Percentiles rank a stretch among this genome's conserved stretches.
These are phyloP conservation scores for Aeoliscus strigatus DNA, from an alignment of 2,797 vertebrate species.

Conservation along the genomic window DNA sequence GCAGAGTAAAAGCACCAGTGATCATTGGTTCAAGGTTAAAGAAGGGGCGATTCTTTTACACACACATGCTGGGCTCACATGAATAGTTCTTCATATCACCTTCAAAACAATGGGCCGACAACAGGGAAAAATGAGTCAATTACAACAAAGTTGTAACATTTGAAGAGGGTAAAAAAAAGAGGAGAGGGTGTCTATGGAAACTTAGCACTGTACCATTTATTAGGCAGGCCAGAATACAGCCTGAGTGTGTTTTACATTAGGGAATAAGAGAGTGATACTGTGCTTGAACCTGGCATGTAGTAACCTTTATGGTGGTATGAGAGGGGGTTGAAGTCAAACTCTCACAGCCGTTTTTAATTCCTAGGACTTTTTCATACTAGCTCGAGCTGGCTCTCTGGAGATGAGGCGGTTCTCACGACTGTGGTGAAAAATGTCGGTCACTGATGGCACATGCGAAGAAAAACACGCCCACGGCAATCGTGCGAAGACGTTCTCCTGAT, in stretches of 20 bases:
- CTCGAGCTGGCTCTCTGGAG: constrained; percentile 38
- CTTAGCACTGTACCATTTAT: constrained; percentile 34
- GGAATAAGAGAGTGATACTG: constrained; percentile 68
- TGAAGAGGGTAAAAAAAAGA: constrained; percentile 25
- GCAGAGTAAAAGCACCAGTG: too few relatives aligned
- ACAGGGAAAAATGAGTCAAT: constrained; percentile 9
- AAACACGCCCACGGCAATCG: constrained; percentile 3
- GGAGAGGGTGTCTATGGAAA: constrained; percentile 24
- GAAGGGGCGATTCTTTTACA: too few relatives aligned
- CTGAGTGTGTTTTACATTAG: constrained; percentile 72
- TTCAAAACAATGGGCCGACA: too few relatives aligned
- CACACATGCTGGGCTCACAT: too few relatives aligned
- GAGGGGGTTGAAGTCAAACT: constrained; percentile 66
- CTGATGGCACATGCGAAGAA: too few relatives aligned
- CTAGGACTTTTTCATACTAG: constrained; percentile 60
- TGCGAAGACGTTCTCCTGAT: constrained; percentile 26
- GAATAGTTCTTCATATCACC: too few relatives aligned
- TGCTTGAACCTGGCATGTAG: constrained; percentile 72
- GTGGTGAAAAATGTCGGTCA: too few relatives aligned
- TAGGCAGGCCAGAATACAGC: constrained; percentile 20
- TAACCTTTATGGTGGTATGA: constrained; percentile 71
- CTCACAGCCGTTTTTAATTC: constrained; percentile 72
- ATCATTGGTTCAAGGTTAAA: too few relatives aligned
- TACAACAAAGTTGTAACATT: constrained; percentile 1
- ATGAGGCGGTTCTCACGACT: constrained; percentile 47